Evolutionary conservation across 2,888 invertebrate genomes (phyloP), one percentile per base, ranked within the genome.

Genomic region (Tortricodes alternella): DNA sequence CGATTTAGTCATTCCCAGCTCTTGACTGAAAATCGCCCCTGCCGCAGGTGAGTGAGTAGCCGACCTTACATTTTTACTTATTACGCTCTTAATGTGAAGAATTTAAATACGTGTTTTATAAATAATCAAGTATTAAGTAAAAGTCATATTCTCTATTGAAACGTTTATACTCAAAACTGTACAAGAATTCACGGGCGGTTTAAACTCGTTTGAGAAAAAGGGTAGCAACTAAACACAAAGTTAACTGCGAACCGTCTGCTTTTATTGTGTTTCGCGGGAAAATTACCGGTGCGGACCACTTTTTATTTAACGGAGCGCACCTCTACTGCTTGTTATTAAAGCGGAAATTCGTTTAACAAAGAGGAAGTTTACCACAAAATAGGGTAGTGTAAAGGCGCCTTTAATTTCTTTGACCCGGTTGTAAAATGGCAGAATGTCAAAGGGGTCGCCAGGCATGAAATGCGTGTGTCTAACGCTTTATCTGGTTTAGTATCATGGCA

Each of bases 191-290:
- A n/a, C 37, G 13, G 15, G 18, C 39, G 15, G 35, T 29, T 49
- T 49, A 19, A 43, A 55, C n/a, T 38, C 32, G 34, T 48, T 46
- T 41, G 41, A 41, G 53, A 41, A 35, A 55, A 55, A 24, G 46
- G 49, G 48, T 24, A 24, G 15, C 4, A 19, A 49, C 49, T 49
- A 55, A 55, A 37, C 43, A 29, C 35, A 7, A 21, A 41, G 24
- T n/a, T 35, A 49, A 55, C 49, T 15, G n/a, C 27, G 21, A 2
- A 24, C 15, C 35, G 44, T 16, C 44, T 18, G 29, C 8, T 27
- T 49, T 49, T 53, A 53, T 41, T 48, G 48, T 55, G 41, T 27
- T 43, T 55, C 16, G 39, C 41, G 18, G 15, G 7, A 27, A 43
- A 55, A 55, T 48, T 41, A 48, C 46, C 16, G 39, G 8, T n/a